Percentiles rank a stretch among this genome's conserved stretches.
Evolutionary conservation across 1,140 invertebrate species (phyloP).

Genomic region (Drosophila lowei): DNA sequence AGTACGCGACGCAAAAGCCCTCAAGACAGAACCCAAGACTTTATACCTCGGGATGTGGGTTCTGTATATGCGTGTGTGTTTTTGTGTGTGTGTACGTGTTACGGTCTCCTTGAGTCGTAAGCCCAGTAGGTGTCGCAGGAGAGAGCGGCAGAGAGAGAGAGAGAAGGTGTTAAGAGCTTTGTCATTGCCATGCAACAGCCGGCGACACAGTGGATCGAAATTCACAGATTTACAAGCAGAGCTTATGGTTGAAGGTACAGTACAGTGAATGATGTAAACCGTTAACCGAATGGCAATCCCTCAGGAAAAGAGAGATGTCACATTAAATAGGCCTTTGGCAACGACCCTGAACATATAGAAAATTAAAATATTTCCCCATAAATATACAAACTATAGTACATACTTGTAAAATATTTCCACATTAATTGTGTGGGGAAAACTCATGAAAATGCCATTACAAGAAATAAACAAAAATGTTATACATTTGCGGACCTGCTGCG

Average conservation of each 20-base stretch:
- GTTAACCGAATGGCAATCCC: no score
- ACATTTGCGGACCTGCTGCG: slow-evolving; percentile 11
- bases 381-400: background rate
- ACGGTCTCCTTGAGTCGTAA: no score
- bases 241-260: no score
- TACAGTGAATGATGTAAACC: no score
- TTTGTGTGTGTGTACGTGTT: background rate
- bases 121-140: no score
- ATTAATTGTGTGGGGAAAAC: background rate
- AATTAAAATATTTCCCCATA: background rate
- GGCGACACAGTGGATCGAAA: background rate
- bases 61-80: background rate
- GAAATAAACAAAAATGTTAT: background rate
- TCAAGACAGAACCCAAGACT: slow-evolving; percentile 18
- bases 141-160: background rate
- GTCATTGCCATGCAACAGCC: background rate
- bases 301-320: no score
- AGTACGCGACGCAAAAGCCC: slow-evolving; percentile 32
- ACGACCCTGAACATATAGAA: background rate
- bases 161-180: slow-evolving; percentile 6
- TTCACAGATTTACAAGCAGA: slow-evolving; percentile 11
- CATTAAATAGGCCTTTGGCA: background rate
- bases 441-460: background rate
- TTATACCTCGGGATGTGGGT: slow-evolving; percentile 7
- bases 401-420: background rate